Evolutionary conservation across 2,113 vertebrate genomes (phyloP).

Genomic region (Ictalurus punctatus): DNA sequence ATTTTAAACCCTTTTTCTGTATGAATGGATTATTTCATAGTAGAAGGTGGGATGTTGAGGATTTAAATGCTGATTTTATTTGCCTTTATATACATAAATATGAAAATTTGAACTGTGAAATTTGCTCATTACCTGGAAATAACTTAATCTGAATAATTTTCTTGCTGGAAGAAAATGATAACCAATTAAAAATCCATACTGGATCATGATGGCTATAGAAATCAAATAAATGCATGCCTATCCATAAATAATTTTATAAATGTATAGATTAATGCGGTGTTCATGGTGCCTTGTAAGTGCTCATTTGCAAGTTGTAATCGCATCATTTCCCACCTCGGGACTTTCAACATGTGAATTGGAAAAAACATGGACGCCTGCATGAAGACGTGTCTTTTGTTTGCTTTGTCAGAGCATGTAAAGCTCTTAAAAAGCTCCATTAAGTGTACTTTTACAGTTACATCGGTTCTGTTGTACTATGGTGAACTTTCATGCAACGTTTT

Average conservation of each 20-base stretch:
- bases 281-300: neutral
- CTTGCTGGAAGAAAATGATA: too few species aligned
- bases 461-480: neutral
- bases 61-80: neutral
- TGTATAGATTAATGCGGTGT: neutral
- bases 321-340: neutral
- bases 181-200: neutral
- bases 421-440: neutral
- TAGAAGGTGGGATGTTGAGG: neutral
- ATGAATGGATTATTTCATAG: too few species aligned
- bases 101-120: neutral
- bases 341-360: neutral
- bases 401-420: neutral
- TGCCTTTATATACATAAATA: neutral
- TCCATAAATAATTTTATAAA: neutral
- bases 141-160: neutral
- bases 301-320: neutral
- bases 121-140: neutral
- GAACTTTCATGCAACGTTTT: neutral
- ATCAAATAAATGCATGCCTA: neutral
- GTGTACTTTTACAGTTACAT: neutral
- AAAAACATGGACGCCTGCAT: neutral
- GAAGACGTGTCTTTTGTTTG: neutral
- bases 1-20: too few species aligned
- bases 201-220: neutral